phyloP scores from a whole-genome alignment of 2,888 invertebrate genomes.

The Rhopalosiphum nymphaeae region DNA sequence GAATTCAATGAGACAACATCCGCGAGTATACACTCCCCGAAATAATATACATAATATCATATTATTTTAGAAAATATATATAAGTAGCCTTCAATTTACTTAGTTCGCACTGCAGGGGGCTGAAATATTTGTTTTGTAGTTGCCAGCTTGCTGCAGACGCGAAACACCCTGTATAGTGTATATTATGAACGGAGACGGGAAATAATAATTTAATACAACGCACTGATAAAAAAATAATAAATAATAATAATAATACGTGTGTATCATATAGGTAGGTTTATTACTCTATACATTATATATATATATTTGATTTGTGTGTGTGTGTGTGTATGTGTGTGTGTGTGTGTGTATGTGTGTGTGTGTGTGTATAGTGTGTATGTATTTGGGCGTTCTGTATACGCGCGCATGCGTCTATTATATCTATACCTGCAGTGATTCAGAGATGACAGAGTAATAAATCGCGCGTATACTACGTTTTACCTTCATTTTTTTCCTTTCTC shows the following conservation, averaged over 20 bases:
- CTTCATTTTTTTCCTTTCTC: conserved; percentile 19
- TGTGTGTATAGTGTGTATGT: not conserved
- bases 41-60: not conserved
- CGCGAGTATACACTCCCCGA: too few relatives aligned
- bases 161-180: not conserved
- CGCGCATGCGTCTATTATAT: not conserved
- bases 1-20: not conserved
- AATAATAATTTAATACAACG: conserved; percentile 21
- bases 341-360: not conserved
- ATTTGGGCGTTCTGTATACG: not conserved
- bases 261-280: not conserved
- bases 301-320: not conserved
- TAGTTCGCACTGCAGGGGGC: not conserved
- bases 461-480: conserved; percentile 9
- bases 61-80: not conserved
- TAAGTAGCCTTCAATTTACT: not conserved
- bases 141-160: not conserved
- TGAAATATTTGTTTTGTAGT: not conserved
- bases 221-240: conserved; percentile 23
- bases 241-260: conserved; percentile 35
- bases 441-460: conserved; percentile 45
- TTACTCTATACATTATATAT: not conserved
- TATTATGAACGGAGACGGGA: not conserved
- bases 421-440: not conserved
- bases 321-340: not conserved